Evolutionary conservation across 2,113 vertebrate genomes (phyloP).

Genomic region (Coreoperca whiteheadi): DNA sequence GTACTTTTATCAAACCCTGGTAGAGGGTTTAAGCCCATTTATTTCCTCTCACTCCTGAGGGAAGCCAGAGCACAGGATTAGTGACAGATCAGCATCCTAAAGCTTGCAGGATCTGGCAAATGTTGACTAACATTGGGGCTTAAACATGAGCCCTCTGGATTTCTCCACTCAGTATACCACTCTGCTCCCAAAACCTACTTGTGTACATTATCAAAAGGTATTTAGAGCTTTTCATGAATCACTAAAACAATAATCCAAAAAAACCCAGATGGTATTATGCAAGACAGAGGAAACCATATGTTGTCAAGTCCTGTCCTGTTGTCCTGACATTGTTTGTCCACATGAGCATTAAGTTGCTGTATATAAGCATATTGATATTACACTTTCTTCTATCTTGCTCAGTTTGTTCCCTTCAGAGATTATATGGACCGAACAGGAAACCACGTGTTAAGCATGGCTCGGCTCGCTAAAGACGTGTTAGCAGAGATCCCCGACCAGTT

Average conservation of each 20-base stretch:
- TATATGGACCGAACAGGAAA: constrained; percentile 93
- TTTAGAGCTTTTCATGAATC: constrained; percentile 35
- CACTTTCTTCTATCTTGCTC: constrained; percentile 19
- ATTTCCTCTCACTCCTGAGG: constrained; percentile 18
- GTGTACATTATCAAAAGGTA: constrained; percentile 23
- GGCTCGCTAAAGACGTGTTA: constrained; percentile 92
- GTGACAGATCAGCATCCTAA: constrained; percentile 39
- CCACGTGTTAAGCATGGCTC: constrained; percentile 94
- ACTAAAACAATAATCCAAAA: constrained; percentile 3
- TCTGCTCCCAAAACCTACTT: constrained; percentile 23
- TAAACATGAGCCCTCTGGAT: constrained; percentile 45
- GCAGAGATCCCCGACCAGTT: constrained; percentile 95
- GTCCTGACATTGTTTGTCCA: not conserved
- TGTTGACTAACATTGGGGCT: constrained; percentile 43
- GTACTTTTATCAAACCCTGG: constrained; percentile 6
- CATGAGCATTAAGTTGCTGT: not conserved
- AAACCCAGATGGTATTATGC: not conserved
- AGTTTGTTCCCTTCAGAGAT: constrained; percentile 95
- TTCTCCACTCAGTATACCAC: constrained; percentile 14
- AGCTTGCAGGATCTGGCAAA: constrained; percentile 40
- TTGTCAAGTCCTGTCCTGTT: not conserved
- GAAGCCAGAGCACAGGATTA: constrained; percentile 49
- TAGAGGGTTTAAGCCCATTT: not conserved
- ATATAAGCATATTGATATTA: not conserved
- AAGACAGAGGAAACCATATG: constrained; percentile 15